Evolutionary conservation across 2,888 invertebrate species (phyloP), one percentile per base, ranked within the genome.

Genomic region (Papilio demoleus): DNA sequence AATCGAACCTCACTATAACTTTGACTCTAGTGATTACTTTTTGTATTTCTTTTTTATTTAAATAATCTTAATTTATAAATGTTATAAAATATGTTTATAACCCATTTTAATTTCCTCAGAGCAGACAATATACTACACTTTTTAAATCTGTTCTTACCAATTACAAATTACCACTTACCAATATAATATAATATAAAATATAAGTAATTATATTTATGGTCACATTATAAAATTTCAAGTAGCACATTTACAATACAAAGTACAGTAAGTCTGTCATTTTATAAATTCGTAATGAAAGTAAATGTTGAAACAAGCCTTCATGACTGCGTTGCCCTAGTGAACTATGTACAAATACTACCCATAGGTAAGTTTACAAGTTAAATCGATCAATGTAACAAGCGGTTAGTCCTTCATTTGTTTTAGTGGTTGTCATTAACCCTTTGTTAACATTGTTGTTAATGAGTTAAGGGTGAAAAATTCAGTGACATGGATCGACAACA

Each of bases 201-300:
- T 47, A 17, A 11, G 4, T 17, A 19, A 47, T 22, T 47, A 47
- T n/a, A n/a, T 19, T 45, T 42, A 42, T 42, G 42, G 17, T 9
- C 22, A 22, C 22, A 47, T 47, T 1, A 19, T 45, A 19, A n/a
- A 47, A 11, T 22, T 22, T 47, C 19, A 14, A 45, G 22, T 11
- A 4, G 11, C 12, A 22, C 11, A 45, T 8, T 9, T 45, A 42
- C 42, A 9, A 17, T 22, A 45, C 45, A 45, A 22, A n/a, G 11
- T n/a, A 11, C 14, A 50, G 19, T 14, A 53, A 27, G 24, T 22
- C 12, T 53, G 27, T 27, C 27, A n/a, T n/a, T 27, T n/a, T n/a
- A 27, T 27, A 53, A 53, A 53, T 14, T 53, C 53, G 53, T 53
- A 27, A 53, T 53, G 24, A 53, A 50, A 12, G 50, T 50, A 50